Conservation (phyloP, 1,140 invertebrate species). For the Yoshiicerus persimilis region DNA sequence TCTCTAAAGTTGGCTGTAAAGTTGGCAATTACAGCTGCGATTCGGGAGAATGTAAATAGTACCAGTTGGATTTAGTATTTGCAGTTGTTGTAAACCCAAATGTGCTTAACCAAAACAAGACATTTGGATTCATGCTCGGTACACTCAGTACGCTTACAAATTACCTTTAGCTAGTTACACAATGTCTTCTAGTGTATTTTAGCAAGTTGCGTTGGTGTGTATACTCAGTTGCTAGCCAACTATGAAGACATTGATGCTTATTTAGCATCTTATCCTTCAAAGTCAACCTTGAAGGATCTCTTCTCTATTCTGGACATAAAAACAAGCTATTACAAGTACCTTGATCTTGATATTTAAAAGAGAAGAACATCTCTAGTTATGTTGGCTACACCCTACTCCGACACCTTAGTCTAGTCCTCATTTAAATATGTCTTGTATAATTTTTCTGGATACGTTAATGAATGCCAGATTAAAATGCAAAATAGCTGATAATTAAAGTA, state of each 20-base stretch:
- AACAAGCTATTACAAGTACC: constrained; percentile 6
- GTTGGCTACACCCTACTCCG: not conserved
- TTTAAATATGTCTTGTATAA: no score
- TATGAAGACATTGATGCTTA: not conserved
- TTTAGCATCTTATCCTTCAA: not conserved
- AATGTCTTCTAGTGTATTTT: no score
- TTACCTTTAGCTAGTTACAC: no score
- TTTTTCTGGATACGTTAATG: no score
- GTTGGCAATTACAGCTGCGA: no score
- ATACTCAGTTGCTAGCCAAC: not conserved
- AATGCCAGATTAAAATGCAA: no score
- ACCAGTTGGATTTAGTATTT: no score
- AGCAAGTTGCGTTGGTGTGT: not conserved
- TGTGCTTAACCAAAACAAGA: not conserved
- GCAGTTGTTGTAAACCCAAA: no score
- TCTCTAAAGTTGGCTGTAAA: no score
- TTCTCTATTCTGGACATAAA: not conserved
- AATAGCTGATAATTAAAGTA: not conserved
- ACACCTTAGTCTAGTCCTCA: not conserved
- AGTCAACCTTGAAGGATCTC: constrained; percentile 2
- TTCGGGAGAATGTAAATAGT: no score
- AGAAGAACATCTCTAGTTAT: not conserved
- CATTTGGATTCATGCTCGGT: not conserved
- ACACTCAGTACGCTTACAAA: no score
- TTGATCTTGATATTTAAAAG: not conserved